Conservation (phyloP, 2,888 invertebrate genomes). For the Rhingia rostrata region DNA sequence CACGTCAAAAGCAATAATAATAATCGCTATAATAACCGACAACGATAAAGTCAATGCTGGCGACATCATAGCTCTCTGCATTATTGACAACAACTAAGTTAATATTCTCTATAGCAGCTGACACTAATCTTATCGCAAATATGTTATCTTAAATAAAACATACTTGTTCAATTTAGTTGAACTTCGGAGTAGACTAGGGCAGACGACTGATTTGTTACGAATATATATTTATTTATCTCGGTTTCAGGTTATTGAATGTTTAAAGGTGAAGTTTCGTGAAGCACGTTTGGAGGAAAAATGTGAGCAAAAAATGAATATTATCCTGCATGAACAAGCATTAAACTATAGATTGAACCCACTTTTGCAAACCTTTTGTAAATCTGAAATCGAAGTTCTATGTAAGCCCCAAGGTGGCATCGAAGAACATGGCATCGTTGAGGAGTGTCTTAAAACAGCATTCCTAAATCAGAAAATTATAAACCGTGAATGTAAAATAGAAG, state of each 20-base stretch:
- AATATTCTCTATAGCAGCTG: neutral
- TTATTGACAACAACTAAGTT: constrained; percentile 47
- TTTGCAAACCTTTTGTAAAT: constrained; percentile 91
- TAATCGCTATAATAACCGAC: constrained; percentile 22
- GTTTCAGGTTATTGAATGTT: constrained; percentile 87
- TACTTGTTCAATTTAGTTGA: neutral
- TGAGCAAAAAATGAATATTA: constrained; percentile 91
- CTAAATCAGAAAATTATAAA: constrained; percentile 89
- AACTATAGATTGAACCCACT: constrained; percentile 94
- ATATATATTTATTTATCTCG: constrained; percentile 2
- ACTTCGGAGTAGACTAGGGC: neutral
- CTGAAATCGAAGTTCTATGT: constrained; percentile 88
- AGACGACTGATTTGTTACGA: neutral
- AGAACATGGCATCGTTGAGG: constrained; percentile 87
- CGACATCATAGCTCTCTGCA: constrained; percentile 43
- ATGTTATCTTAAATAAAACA: constrained; percentile 25
- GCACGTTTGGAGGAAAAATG: constrained; percentile 90
- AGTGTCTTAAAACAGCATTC: constrained; percentile 94
- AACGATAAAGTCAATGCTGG: constrained; percentile 34
- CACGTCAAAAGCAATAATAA: constrained; percentile 40
- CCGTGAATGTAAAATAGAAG: constrained; percentile 91
- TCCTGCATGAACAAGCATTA: constrained; percentile 93
- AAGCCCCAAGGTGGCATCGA: constrained; percentile 80
- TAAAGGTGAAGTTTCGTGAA: constrained; percentile 91
- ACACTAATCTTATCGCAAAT: constrained; percentile 16